Conservation (phyloP, 2,888 invertebrate species). For the Panorpa germanica region DNA sequence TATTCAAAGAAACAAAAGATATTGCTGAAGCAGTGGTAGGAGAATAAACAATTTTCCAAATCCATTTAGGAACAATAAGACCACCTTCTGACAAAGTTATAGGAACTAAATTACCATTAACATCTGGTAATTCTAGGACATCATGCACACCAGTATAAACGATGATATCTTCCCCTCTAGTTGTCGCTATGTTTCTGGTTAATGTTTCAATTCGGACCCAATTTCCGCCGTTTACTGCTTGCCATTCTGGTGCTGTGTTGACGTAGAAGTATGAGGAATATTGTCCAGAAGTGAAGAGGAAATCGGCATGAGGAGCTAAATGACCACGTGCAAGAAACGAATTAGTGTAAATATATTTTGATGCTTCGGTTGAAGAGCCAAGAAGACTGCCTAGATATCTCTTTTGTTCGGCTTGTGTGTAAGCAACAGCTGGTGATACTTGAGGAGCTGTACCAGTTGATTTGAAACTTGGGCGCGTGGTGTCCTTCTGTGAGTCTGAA, state of each 20-base stretch:
- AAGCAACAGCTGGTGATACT: constrained; percentile 15
- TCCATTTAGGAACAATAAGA: constrained; percentile 23
- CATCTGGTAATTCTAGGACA: constrained; percentile 20
- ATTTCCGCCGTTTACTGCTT: constrained; percentile 25
- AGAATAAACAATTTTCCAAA: constrained; percentile 26
- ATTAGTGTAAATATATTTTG: too few species aligned
- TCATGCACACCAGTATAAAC: constrained; percentile 24
- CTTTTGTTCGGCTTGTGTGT: constrained; percentile 20
- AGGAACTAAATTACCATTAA: constrained; percentile 15
- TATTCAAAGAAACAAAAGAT: constrained; percentile 25
- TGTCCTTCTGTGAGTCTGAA: constrained; percentile 13
- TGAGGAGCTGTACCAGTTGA: constrained; percentile 18
- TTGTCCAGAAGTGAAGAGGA: constrained; percentile 23
- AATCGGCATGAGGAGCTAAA: constrained; percentile 28
- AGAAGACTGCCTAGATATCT: constrained; percentile 19
- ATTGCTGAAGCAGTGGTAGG: constrained; percentile 20
- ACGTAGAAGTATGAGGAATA: constrained; percentile 26
- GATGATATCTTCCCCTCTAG: constrained; percentile 17
- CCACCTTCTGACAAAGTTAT: constrained; percentile 20
- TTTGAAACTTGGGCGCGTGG: constrained; percentile 19
- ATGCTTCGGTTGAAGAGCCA: constrained; percentile 16
- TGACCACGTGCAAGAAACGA: constrained; percentile 25
- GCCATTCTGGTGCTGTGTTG: constrained; percentile 28
- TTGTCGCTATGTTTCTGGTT: constrained; percentile 20
- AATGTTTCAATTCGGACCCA: constrained; percentile 24